Conservation (phyloP, 2,797 vertebrate species). For the Chelmon rostratus region DNA sequence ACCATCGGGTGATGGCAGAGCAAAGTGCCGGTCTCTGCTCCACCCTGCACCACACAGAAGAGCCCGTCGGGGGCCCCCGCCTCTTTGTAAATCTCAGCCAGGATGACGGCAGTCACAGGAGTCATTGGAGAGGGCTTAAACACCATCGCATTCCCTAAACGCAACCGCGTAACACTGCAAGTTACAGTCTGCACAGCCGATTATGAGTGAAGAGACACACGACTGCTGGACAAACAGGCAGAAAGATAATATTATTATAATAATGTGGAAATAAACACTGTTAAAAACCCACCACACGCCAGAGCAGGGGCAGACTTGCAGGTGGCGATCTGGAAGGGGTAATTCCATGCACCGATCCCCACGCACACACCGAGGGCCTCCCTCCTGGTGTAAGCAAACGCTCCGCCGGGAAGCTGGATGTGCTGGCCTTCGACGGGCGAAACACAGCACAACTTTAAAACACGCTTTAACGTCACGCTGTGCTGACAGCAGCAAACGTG, state of each 20-base stretch:
- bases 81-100: constrained; percentile 95
- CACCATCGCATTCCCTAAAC: constrained; percentile 94
- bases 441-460: not conserved
- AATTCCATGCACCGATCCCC: constrained; percentile 98
- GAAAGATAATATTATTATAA: not conserved
- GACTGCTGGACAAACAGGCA: not conserved
- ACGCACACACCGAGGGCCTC: constrained; percentile 95
- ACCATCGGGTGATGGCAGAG: constrained; percentile 93
- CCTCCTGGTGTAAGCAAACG: constrained; percentile 94
- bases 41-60: constrained; percentile 97
- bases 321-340: constrained; percentile 93
- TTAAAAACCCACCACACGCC: constrained; percentile 90
- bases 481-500: too few species aligned
- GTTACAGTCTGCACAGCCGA: not conserved
- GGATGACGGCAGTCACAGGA: constrained; percentile 88
- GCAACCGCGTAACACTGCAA: not conserved
- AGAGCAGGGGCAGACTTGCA: constrained; percentile 95
- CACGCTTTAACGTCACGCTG: not conserved
- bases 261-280: rapidly evolving
- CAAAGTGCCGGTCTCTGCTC: constrained; percentile 91
- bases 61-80: constrained; percentile 93
- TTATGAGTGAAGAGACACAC: not conserved
- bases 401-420: constrained; percentile 91
- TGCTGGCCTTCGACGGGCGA: constrained; percentile 89
- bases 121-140: constrained; percentile 97